Evolutionary conservation across 2,113 vertebrate genomes (phyloP).

Genomic region (Sturnira hondurensis): DNA sequence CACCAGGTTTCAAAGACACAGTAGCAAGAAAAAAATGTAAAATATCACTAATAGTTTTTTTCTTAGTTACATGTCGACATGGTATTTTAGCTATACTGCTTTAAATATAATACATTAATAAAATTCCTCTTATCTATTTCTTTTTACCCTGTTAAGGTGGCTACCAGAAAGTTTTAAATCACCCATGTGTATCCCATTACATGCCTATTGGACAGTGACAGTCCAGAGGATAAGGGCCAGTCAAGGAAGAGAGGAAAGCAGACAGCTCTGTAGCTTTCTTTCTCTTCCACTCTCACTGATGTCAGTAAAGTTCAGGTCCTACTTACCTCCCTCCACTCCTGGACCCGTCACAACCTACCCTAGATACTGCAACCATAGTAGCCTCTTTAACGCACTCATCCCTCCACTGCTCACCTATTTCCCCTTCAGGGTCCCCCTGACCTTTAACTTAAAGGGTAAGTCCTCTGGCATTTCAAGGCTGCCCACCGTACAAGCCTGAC

Average conservation of each 20-base stretch:
- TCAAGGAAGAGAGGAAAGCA: background rate
- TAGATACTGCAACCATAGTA: background rate
- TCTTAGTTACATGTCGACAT: background rate
- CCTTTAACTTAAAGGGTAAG: background rate
- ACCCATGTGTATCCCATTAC: background rate
- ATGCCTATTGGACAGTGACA: background rate
- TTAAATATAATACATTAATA: background rate
- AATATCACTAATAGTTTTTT: background rate
- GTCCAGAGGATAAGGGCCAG: background rate
- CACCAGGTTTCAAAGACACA: background rate
- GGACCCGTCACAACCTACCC: background rate
- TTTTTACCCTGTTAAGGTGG: background rate
- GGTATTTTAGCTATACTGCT: background rate
- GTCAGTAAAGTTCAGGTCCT: background rate
- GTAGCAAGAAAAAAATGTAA: background rate
- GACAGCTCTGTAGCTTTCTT: background rate
- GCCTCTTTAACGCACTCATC: background rate
- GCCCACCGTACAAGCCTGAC: background rate
- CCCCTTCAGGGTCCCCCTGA: too few species aligned
- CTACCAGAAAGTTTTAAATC: background rate
- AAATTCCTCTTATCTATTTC: background rate
- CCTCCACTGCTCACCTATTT: background rate
- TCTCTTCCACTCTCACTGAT: background rate
- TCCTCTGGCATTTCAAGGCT: background rate
- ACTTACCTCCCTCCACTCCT: background rate